Base-by-base conservation (phyloP, 1,140 invertebrate genomes). In the Drosophila pectinifera region DNA sequence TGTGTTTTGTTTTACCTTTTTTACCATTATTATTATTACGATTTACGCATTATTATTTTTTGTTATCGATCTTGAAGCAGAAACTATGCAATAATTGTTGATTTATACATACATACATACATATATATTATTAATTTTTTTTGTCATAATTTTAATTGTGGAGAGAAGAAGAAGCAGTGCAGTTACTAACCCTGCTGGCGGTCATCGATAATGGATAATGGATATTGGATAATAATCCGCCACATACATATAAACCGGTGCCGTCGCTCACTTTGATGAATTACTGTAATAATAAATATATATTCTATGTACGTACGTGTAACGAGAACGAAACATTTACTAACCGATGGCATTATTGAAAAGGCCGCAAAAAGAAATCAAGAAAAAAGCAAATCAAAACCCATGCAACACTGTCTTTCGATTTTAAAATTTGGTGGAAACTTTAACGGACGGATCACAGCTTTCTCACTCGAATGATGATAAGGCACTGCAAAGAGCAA, bases 1-100 rank as follows among this genome's bases (percentile, higher is more conserved):
- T 88, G 78, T 86, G 79, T 83, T 83, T 83, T 65, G 68, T 82
- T 86, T 73, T 63, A 38, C 18, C 65, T 43, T 79, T 74, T 59
- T 77, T 69, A 53, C 49, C 49, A 36, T 51, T 62, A 65, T 26
- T 85, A 82, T 72, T 80, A 84, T 78, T 81, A 85, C 84, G 80
- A 85, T 83, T 53, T 84, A 73, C 68, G 55, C 67, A 73, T 73
- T 73, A 73, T 77, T 77, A 78, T 86, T 53, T 53, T 49, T 86
- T 86, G 82, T 86, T 86, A 81, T 86, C 80, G 69, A 86, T 81
- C 61, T 67, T 57, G 55, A 82, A 73, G 69, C 62, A 77, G 78
- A 85, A 81, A 78, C 64, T 86, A 82, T 88, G 74, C 82, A 88
- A 78, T 88, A 83, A 88, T 88, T 88, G 83, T 88, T 88, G 80